Percentiles rank a stretch among this genome's conserved stretches.
phyloP scores from a whole-genome alignment of 2,113 vertebrate species.

The Tyto alba region DNA sequence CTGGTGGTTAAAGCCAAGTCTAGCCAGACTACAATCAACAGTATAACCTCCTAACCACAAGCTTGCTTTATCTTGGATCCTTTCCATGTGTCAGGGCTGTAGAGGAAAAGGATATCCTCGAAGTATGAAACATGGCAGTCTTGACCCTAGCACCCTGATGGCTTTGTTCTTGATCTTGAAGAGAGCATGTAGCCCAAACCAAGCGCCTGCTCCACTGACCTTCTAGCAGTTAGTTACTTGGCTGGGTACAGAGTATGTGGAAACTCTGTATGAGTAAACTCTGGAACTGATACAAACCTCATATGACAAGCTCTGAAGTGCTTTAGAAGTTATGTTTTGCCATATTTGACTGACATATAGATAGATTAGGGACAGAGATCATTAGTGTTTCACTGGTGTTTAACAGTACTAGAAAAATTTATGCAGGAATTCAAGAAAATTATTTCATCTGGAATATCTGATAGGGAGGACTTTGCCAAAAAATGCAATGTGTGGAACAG shows the following conservation, averaged over 20 bases:
- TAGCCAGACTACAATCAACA: background rate
- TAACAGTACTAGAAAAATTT: background rate
- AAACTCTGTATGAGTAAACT: no score
- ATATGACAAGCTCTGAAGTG: background rate
- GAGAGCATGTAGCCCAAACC: background rate
- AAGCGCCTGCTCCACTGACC: fast-evolving
- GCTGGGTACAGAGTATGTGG: background rate
- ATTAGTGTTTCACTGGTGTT: background rate
- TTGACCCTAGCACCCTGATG: background rate
- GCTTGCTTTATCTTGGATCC: background rate
- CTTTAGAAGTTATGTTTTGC: background rate
- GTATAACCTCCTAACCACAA: background rate
- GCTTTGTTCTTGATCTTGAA: background rate
- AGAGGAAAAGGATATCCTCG: background rate
- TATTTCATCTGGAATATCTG: background rate
- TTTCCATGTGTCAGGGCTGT: background rate
- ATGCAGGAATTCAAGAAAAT: constrained; percentile 8
- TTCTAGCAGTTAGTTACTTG: background rate
- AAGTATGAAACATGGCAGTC: background rate
- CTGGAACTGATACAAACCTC: background rate
- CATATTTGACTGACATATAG: background rate
- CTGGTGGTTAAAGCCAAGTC: background rate
- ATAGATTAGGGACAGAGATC: background rate
- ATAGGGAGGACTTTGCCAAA: background rate
- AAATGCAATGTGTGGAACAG: background rate